These are phyloP conservation scores for Chaunax sp. DNA, from an alignment of 2,797 vertebrate genomes.

Conservation along the genomic window DNA sequence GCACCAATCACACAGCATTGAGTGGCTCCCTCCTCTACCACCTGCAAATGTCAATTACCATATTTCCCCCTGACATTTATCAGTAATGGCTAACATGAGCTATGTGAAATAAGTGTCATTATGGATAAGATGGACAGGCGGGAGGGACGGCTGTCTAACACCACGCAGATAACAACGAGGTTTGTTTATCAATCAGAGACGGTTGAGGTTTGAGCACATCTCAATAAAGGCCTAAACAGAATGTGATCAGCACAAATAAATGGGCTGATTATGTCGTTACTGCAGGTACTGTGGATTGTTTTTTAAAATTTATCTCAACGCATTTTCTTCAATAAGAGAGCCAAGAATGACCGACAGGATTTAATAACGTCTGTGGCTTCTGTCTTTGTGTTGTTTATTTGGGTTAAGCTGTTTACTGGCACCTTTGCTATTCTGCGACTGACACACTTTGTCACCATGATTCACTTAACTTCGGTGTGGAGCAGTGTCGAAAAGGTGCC, in stretches of 20 bases:
- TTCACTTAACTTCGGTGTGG: slow-evolving; percentile 21
- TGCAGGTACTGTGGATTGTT: neutral
- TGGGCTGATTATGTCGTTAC: slow-evolving; percentile 35
- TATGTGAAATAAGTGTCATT: slow-evolving; percentile 83
- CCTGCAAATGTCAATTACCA: slow-evolving; percentile 92
- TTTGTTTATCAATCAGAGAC: slow-evolving; percentile 56
- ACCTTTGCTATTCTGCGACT: slow-evolving; percentile 9
- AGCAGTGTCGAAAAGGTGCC: slow-evolving; percentile 19
- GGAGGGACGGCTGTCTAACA: slow-evolving; percentile 29
- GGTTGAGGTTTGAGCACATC: slow-evolving; percentile 57
- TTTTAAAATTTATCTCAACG: neutral
- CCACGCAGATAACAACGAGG: slow-evolving; percentile 41
- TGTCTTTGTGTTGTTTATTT: slow-evolving; percentile 8
- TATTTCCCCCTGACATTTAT: slow-evolving; percentile 90
- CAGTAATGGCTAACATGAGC: slow-evolving; percentile 87
- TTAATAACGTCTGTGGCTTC: neutral
- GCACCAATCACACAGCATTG: slow-evolving; percentile 79
- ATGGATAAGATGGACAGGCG: slow-evolving; percentile 70
- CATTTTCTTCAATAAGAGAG: slow-evolving; percentile 3
- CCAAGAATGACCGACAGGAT: neutral
- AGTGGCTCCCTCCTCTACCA: slow-evolving; percentile 77
- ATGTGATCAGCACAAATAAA: slow-evolving; percentile 63
- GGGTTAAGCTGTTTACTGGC: slow-evolving; percentile 27
- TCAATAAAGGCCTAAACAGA: slow-evolving; percentile 65
- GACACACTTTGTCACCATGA: slow-evolving; percentile 13